Conservation (phyloP, 2,797 vertebrate genomes). For the Mustela erminea region DNA sequence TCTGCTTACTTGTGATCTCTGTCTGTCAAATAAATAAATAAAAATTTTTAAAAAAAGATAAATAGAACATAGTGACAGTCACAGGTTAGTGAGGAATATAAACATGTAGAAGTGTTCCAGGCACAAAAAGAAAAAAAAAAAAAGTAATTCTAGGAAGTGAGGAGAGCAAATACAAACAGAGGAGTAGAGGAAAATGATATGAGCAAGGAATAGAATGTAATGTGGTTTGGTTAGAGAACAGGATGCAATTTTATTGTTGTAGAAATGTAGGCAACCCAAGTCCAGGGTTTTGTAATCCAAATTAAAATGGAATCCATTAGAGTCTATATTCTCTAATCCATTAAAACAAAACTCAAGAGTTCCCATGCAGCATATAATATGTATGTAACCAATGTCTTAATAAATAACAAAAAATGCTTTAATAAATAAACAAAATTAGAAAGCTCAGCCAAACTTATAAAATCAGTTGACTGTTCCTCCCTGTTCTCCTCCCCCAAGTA, state of each 20-base stretch:
- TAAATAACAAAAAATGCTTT: background rate
- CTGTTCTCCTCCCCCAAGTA: background rate
- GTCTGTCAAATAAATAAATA: too few species aligned
- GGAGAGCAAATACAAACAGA: background rate
- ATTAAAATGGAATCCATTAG: background rate
- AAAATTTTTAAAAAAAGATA: background rate
- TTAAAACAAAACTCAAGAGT: background rate
- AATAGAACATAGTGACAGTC: background rate
- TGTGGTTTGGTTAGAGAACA: background rate
- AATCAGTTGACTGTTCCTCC: background rate
- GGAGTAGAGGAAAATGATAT: background rate
- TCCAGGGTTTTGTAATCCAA: background rate
- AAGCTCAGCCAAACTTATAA: background rate
- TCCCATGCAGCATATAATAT: background rate
- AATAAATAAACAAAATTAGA: background rate
- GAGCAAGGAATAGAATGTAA: background rate
- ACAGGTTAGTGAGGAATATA: background rate
- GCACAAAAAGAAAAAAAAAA: background rate
- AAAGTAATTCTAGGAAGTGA: background rate
- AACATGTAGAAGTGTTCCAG: background rate
- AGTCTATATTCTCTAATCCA: background rate
- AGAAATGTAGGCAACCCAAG: background rate
- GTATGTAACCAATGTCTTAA: background rate
- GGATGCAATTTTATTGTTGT: background rate
- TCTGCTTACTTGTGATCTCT: too few species aligned